phyloP scores from a whole-genome alignment of 1,140 invertebrate species.

The Penaeus japonicus region DNA sequence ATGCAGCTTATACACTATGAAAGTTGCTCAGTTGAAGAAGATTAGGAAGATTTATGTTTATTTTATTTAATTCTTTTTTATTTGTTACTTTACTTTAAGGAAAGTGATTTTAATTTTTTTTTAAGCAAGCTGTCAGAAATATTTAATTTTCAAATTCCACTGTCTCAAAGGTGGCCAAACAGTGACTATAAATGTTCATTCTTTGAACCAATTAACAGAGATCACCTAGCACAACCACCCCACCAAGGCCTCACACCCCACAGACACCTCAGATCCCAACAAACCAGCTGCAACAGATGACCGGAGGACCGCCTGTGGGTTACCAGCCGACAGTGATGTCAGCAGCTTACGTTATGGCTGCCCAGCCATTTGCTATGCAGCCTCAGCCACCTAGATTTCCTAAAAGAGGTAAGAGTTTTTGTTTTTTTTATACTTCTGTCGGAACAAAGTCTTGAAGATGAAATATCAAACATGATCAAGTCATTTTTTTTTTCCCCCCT shows the following conservation, averaged over 20 bases:
- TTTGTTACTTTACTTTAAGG: not conserved
- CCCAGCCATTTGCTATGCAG: conserved; percentile 62
- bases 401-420: conserved; percentile 58
- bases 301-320: conserved; percentile 20
- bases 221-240: conserved; percentile 74
- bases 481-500: too few relatives aligned
- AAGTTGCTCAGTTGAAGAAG: too few relatives aligned
- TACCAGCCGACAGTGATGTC: not conserved
- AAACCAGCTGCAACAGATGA: conserved; percentile 63
- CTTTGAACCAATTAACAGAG: conserved; percentile 63
- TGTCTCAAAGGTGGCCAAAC: not conserved
- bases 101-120: too few relatives aligned
- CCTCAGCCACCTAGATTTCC: conserved; percentile 59
- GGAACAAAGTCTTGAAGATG: conserved; percentile 8
- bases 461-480: conserved; percentile 25
- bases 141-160: too few relatives aligned
- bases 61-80: not conserved
- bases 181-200: not conserved
- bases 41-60: not conserved
- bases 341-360: conserved; percentile 54
- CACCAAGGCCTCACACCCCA: conserved; percentile 81
- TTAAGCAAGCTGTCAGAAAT: too few relatives aligned
- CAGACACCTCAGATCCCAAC: conserved; percentile 72
- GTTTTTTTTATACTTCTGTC: not conserved
- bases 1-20: too few relatives aligned